Evolutionary conservation across 1,140 invertebrate genomes (phyloP).

Genomic region (Drosophila mayri): DNA sequence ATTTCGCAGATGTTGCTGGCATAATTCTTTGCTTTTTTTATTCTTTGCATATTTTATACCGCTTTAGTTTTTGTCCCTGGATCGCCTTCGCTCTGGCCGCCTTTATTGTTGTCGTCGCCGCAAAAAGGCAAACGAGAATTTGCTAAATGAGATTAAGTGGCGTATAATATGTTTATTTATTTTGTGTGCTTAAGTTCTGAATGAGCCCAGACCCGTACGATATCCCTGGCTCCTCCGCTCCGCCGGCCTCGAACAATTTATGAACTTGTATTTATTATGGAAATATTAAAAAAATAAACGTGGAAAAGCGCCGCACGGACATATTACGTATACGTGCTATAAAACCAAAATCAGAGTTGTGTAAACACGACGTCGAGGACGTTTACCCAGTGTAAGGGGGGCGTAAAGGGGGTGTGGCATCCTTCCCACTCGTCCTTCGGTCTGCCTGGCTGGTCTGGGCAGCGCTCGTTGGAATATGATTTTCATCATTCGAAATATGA

Average conservation of each 20-base stretch:
- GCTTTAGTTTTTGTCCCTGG: constrained; percentile 58
- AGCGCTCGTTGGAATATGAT: constrained; percentile 53
- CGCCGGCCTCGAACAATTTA: constrained; percentile 40
- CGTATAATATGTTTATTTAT: constrained; percentile 77
- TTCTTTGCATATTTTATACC: constrained; percentile 74
- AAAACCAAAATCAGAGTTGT: constrained; percentile 63
- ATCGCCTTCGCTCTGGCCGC: constrained; percentile 4
- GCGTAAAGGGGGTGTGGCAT: neutral
- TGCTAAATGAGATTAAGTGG: constrained; percentile 77
- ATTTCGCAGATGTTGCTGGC: constrained; percentile 73
- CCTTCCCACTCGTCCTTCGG: constrained; percentile 11
- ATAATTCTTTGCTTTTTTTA: constrained; percentile 54
- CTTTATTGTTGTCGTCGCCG: constrained; percentile 45
- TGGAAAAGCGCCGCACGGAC: constrained; percentile 38
- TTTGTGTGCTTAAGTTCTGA: constrained; percentile 61
- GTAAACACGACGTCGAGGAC: constrained; percentile 45
- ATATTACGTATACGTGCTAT: constrained; percentile 61
- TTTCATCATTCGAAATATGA: constrained; percentile 61
- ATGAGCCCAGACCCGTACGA: constrained; percentile 20
- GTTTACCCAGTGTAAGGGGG: constrained; percentile 22
- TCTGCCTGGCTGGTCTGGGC: constrained; percentile 6
- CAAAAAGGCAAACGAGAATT: constrained; percentile 74
- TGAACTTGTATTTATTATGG: constrained; percentile 68
- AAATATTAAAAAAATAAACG: constrained; percentile 65
- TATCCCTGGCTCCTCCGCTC: neutral